Conservation (phyloP, 1,140 invertebrate species). For the Drosophila santomea region DNA sequence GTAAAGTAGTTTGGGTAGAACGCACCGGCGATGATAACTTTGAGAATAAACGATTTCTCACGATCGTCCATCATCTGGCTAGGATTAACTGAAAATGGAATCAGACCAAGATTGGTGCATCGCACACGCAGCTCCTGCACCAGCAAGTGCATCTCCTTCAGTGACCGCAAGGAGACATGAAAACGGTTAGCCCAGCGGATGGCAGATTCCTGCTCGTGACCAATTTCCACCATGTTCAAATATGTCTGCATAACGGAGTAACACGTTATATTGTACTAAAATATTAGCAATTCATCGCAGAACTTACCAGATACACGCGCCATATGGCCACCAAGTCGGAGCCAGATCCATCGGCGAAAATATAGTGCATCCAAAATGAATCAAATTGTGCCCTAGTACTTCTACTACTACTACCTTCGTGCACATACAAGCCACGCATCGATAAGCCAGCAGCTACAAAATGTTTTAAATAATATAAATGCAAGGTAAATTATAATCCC, state of each 20-base stretch:
- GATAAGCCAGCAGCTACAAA: slow-evolving; percentile 91
- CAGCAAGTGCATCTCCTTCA: slow-evolving; percentile 90
- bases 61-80: slow-evolving; percentile 83
- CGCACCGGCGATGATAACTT: slow-evolving; percentile 88
- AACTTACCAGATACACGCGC: slow-evolving; percentile 90
- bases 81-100: slow-evolving; percentile 56
- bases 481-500: no score
- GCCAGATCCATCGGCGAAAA: slow-evolving; percentile 92
- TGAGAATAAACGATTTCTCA: slow-evolving; percentile 87
- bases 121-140: slow-evolving; percentile 89
- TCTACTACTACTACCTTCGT: not conserved
- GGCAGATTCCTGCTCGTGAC: slow-evolving; percentile 26
- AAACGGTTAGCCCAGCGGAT: slow-evolving; percentile 89
- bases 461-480: not conserved
- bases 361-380: slow-evolving; percentile 91
- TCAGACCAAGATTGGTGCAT: slow-evolving; percentile 85
- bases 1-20: slow-evolving; percentile 97
- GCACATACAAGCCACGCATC: slow-evolving; percentile 91
- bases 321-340: slow-evolving; percentile 94
- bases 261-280: not conserved
- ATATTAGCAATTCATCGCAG: no score
- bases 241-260: slow-evolving; percentile 40
- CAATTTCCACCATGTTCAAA: slow-evolving; percentile 50
- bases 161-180: slow-evolving; percentile 90
- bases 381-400: slow-evolving; percentile 48